phyloP scores from a whole-genome alignment of 2,113 vertebrate genomes.

The Gobio gobio region DNA sequence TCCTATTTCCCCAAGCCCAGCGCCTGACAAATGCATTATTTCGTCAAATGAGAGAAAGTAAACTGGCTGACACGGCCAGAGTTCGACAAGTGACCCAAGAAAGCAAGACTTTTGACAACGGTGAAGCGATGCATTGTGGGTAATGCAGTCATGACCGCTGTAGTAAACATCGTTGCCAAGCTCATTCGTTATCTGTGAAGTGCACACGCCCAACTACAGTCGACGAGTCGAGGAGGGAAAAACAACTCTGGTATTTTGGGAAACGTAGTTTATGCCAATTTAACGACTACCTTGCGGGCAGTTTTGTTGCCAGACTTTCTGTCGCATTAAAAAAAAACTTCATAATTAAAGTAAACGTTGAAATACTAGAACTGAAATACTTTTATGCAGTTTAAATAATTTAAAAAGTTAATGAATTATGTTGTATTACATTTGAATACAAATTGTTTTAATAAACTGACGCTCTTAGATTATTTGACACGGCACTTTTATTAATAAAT shows the following conservation, averaged over 20 bases:
- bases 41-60: conserved; percentile 9
- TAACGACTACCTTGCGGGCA: not conserved
- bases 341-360: not conserved
- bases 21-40: conserved; percentile 77
- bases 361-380: not conserved
- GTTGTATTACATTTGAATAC: not conserved
- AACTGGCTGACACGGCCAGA: conserved; percentile 26
- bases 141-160: conserved; percentile 40
- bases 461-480: not conserved
- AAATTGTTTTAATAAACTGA: too few species aligned
- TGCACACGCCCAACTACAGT: conserved; percentile 32
- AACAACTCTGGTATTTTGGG: conserved; percentile 24
- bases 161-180: conserved; percentile 25
- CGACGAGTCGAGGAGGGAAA: not conserved
- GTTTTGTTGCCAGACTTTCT: not conserved
- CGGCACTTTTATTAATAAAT: not conserved
- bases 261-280: conserved; percentile 14
- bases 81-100: conserved; percentile 48
- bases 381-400: not conserved
- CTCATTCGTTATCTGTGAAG: conserved; percentile 32
- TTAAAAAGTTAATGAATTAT: not conserved
- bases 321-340: not conserved
- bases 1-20: conserved; percentile 72
- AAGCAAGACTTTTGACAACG: conserved; percentile 51
- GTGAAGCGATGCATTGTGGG: conserved; percentile 39